phyloP scores from a whole-genome alignment of 2,888 invertebrate genomes.

The Cheilosia pagana region DNA sequence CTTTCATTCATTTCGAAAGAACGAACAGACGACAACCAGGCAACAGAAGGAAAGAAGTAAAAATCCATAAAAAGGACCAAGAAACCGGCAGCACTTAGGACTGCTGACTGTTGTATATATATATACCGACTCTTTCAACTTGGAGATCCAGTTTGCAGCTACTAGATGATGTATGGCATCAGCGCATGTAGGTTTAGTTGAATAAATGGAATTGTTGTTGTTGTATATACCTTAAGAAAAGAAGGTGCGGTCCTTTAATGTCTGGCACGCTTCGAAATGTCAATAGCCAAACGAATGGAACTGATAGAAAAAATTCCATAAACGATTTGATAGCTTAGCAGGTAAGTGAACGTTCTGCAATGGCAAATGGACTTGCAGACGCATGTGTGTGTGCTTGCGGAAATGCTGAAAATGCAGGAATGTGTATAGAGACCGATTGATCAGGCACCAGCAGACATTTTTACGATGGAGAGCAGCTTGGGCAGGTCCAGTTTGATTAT shows the following conservation, averaged over 20 bases:
- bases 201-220: conserved; percentile 30
- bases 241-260: conserved; percentile 47
- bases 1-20: conserved; percentile 73
- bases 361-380: conserved; percentile 18
- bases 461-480: too few species aligned
- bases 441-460: not conserved
- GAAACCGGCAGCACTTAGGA: conserved; percentile 63
- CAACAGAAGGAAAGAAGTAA: not conserved
- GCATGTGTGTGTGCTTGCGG: conserved; percentile 10
- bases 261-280: conserved; percentile 64
- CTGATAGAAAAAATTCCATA: conserved; percentile 73
- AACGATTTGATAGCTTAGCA: conserved; percentile 66
- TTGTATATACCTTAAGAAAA: not conserved
- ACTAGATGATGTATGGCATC: conserved; percentile 47
- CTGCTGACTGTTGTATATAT: conserved; percentile 43
- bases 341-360: conserved; percentile 39
- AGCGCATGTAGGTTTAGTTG: conserved; percentile 24
- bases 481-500: too few species aligned
- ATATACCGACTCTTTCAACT: conserved; percentile 66
- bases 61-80: conserved; percentile 25
- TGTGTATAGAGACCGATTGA: not conserved
- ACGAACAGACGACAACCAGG: conserved; percentile 50
- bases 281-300: conserved; percentile 70
- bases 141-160: conserved; percentile 46
- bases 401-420: conserved; percentile 26